Evolutionary conservation across 1,140 invertebrate species (phyloP), one percentile per base, ranked within the genome.

Genomic region (Heterodera carotae): DNA sequence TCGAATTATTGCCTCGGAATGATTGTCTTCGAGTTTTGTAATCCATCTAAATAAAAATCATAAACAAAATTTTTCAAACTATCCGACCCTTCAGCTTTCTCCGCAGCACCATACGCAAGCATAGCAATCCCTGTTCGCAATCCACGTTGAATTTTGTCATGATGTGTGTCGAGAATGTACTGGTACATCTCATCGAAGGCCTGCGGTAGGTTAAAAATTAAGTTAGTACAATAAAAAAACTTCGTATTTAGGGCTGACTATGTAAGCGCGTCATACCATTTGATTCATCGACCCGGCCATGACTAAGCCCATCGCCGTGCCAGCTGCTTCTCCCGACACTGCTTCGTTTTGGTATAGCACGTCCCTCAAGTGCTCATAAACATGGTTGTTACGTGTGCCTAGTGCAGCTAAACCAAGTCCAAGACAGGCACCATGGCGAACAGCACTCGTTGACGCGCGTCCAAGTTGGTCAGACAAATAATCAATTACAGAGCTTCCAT

Each of bases 331-430:
- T 34, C 90, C 96, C 56, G 95, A 96, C 0, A 98, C 94, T 6
- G 97, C 97, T 90, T 99, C 97, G 89, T 99, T 96, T 91, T 98
- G 95, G 88, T 96, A 98, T 39, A 99, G 90, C 89, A 96, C 97
- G 85, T 94, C 95, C 87, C 97, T 97, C 0, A 99, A 89, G 88
- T 97, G 94, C 87, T 96, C 94, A 87, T 97, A 98, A 25, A 97
- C 92, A 88, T 97, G 94, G 81, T 90, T 86, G 69, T 95, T 91
- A 85, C 95, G 93, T 8, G 96, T 97, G 12, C 96, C 96, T 94
- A 98, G 97, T 2, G 95, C 96, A 53, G 97, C 95, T 53, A 99
- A 89, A 72, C 97, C 97, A 12, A 99, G 89, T 27, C 97, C 97
- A 8, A 99, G 90, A 86, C 95, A 98, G 12, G 95, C 96, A 39